These are phyloP conservation scores for Rhaphigaster nebulosa DNA, from an alignment of 2,888 invertebrate species.

Conservation along the genomic window DNA sequence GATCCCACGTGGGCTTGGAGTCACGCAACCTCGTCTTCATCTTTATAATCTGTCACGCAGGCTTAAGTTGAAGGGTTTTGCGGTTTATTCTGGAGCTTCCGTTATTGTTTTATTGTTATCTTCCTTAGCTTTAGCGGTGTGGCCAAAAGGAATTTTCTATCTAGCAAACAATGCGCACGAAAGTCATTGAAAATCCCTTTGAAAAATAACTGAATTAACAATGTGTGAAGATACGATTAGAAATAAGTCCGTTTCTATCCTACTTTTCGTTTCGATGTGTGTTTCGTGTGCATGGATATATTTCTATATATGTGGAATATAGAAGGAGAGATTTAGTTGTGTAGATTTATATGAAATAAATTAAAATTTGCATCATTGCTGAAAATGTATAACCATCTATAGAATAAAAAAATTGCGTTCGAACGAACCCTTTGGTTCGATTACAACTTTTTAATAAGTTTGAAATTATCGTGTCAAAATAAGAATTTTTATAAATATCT, in stretches of 20 bases:
- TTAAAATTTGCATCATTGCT: no score
- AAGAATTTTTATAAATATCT: no score
- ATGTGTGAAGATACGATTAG: neutral
- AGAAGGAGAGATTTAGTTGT: no score
- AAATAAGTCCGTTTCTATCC: neutral
- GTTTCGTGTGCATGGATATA: neutral
- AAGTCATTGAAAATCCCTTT: neutral
- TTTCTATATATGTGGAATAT: no score
- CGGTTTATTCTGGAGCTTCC: neutral
- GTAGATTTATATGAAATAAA: no score
- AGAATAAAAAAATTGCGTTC: no score
- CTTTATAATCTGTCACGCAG: constrained; percentile 14
- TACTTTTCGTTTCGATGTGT: neutral
- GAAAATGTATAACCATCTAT: no score
- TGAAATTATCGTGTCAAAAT: no score
- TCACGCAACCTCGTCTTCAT: constrained; percentile 10
- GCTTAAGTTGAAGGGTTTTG: neutral
- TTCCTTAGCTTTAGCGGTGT: neutral
- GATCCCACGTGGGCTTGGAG: neutral
- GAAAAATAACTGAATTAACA: neutral
- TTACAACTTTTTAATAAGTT: no score
- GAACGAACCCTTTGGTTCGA: no score
- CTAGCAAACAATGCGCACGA: neutral
- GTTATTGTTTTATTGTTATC: neutral
- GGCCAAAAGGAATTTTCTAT: neutral